Conservation (phyloP, 1,140 invertebrate genomes). For the Gerris buenoi region DNA sequence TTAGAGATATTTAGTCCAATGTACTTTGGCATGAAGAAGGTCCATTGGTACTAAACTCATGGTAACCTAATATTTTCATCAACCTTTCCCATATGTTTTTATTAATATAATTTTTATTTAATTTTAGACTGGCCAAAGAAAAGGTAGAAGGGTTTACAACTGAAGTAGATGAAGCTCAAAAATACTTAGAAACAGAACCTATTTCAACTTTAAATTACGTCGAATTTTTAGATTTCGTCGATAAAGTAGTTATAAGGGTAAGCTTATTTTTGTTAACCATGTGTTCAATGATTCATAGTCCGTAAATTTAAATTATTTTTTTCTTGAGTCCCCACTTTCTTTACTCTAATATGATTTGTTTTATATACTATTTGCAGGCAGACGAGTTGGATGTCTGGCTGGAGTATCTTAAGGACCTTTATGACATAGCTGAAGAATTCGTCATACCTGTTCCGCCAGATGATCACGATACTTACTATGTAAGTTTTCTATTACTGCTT, state of each 20-base stretch:
- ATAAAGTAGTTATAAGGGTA: constrained; percentile 34
- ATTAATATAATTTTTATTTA: too few species aligned
- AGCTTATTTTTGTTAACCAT: not conserved
- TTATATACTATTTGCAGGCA: constrained; percentile 28
- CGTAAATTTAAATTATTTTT: too few species aligned
- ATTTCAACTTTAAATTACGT: constrained; percentile 48
- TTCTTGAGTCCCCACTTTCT: not conserved
- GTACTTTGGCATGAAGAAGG: constrained; percentile 7
- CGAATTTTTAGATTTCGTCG: constrained; percentile 48
- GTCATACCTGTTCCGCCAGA: constrained; percentile 43
- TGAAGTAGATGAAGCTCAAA: constrained; percentile 42
- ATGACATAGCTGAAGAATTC: constrained; percentile 55
- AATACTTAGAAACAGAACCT: constrained; percentile 43
- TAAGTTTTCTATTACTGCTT: constrained; percentile 15
- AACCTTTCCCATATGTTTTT: not conserved
- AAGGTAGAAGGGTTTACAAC: constrained; percentile 40
- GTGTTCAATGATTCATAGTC: not conserved
- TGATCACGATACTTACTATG: constrained; percentile 32
- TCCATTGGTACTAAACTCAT: not conserved
- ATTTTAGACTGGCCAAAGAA: constrained; percentile 38
- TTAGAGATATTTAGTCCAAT: constrained; percentile 13
- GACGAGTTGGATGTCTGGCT: constrained; percentile 44
- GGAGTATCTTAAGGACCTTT: constrained; percentile 52
- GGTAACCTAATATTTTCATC: not conserved
- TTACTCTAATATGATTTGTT: not conserved